A percentile compares a stretch with the other conserved stretches of the same genome.
phyloP scores from a whole-genome alignment of 2,888 invertebrate species.

The Clistopyga incitator region DNA sequence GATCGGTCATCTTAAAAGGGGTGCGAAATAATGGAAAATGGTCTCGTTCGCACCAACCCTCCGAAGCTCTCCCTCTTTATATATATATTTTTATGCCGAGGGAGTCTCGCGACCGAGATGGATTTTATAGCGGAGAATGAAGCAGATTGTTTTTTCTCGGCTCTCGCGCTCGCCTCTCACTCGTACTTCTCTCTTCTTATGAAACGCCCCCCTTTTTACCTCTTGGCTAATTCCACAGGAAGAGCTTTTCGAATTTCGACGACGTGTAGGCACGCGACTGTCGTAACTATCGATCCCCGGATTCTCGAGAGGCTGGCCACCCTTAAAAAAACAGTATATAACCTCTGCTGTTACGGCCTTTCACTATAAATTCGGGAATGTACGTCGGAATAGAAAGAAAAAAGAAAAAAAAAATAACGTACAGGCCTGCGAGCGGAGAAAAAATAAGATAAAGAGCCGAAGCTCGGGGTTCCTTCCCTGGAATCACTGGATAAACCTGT shows the following conservation, averaged over 20 bases:
- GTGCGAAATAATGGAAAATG: conserved; percentile 15
- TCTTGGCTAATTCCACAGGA: conserved; percentile 42
- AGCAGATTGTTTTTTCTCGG: neutral
- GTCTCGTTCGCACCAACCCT: neutral
- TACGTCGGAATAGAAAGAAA: too few relatives aligned
- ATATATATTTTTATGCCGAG: neutral
- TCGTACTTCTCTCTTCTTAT: neutral
- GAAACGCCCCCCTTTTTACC: neutral
- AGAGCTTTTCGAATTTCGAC: conserved; percentile 45
- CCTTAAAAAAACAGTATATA: conserved; percentile 9
- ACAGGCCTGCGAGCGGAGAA: conserved; percentile 7
- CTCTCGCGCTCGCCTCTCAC: neutral
- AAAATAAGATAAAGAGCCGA: conserved; percentile 45
- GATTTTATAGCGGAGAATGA: neutral
- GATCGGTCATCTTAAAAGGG: conserved; percentile 35
- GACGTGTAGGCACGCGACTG: conserved; percentile 52
- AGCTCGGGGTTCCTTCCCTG: conserved; percentile 29
- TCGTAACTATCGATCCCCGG: conserved; percentile 56
- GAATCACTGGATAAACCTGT: conserved; percentile 48
- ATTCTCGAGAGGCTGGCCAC: conserved; percentile 35
- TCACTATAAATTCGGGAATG: conserved; percentile 58
- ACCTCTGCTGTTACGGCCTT: conserved; percentile 39
- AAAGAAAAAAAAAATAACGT: conserved; percentile 44
- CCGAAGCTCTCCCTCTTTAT: neutral
- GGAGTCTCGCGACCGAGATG: neutral